Evolutionary conservation across 2,888 invertebrate species (phyloP).

Genomic region (Hanleya hanleyi): DNA sequence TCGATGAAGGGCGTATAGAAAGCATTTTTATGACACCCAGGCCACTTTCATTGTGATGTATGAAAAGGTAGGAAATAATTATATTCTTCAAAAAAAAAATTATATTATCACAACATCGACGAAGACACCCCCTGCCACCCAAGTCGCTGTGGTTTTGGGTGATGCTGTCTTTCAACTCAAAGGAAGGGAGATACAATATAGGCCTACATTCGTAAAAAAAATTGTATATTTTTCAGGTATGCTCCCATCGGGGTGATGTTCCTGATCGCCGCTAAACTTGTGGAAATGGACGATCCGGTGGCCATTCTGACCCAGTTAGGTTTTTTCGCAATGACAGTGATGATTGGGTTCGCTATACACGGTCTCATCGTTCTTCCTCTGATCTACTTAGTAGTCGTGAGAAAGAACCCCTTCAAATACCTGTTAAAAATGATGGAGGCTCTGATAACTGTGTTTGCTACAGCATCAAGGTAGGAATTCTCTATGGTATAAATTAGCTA

Average conservation of each 20-base stretch:
- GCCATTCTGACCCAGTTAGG: conserved; percentile 75
- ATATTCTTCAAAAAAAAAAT: too few relatives aligned
- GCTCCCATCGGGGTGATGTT: conserved; percentile 67
- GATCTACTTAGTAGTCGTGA: conserved; percentile 85
- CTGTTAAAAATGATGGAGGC: conserved; percentile 88
- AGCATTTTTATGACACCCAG: too few relatives aligned
- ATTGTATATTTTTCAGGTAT: conserved; percentile 57
- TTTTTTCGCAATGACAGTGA: conserved; percentile 83
- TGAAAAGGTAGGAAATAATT: too few relatives aligned
- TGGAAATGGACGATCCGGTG: conserved; percentile 81
- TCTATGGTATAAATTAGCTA: too few relatives aligned
- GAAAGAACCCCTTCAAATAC: conserved; percentile 90
- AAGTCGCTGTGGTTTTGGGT: too few relatives aligned
- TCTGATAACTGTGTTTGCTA: conserved; percentile 90
- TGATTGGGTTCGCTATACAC: conserved; percentile 87
- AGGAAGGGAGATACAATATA: too few relatives aligned
- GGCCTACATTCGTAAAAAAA: too few relatives aligned
- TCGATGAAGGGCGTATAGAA: too few relatives aligned
- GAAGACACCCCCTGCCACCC: too few relatives aligned
- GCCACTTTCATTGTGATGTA: too few relatives aligned
- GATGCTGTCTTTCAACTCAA: too few relatives aligned
- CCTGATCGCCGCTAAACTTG: conserved; percentile 83
- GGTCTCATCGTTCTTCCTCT: conserved; percentile 89
- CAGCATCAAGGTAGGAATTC: conserved; percentile 94
- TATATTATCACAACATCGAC: too few relatives aligned